Evolutionary conservation across 1,140 invertebrate genomes (phyloP), one percentile per base, ranked within the genome.

Genomic region (Scaptomyza montana): DNA sequence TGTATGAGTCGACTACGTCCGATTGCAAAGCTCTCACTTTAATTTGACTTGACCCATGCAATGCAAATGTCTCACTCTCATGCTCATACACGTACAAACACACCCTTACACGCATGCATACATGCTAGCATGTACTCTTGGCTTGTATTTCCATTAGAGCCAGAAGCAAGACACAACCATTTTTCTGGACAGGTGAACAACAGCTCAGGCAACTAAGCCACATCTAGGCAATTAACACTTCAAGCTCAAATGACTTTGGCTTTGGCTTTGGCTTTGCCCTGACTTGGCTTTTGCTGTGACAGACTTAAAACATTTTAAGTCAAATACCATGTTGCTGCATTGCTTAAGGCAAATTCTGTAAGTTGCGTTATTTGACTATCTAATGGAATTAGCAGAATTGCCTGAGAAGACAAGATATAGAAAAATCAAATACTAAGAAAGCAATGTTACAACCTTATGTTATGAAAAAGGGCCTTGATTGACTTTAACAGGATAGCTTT

Each of bases 201-300:
- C 1, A 36, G 10, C 10, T 39, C 41, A 8, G 56, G 36, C 46
- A 56, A 43, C 47, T 63, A 8, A 33, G 5, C 10, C 33, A 79
- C 77, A 70, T 62, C 61, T 53, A 41, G 51, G 66, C 60, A 79
- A 71, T 67, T 47, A 80, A 80, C 78, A 67, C 78, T 59, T 77
- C 51, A 56, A 66, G 45, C 70, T 51, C 59, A 16, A 78, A 74
- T 79, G 47, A 54, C 54, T 51, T 70, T 21, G 62, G n/a, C n/a
- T 43, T 39, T 39, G 36, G 36, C 36, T 39, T 12, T 39, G 36
- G 10, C 9, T 39, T 43, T n/a, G n/a, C 4, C 39, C 67, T 21
- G 6, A 36, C 67, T 21, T 5, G 46, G 54, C 30, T 25, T 25
- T 25, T 25, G 21, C 21, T 25, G 21, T 1, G 21, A 47, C 59